Conservation (phyloP, 1,140 invertebrate genomes). For the Heterodera schachtii region DNA sequence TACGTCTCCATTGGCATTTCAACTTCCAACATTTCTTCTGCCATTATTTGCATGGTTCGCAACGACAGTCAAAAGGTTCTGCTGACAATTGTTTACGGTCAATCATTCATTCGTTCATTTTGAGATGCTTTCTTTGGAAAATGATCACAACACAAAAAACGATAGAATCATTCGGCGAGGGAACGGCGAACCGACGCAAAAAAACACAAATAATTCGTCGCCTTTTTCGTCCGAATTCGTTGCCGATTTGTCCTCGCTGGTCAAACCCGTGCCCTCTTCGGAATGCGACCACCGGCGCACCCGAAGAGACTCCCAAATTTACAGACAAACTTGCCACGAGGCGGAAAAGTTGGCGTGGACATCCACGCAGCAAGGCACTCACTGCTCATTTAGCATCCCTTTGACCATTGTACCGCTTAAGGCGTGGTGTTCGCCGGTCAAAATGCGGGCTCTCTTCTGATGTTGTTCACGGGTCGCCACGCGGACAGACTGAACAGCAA, state of each 20-base stretch:
- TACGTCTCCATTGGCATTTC: conserved; percentile 57
- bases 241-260: not conserved
- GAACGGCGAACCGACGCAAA: not conserved
- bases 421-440: conserved; percentile 63
- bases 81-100: too few species aligned
- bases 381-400: not conserved
- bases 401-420: conserved; percentile 21
- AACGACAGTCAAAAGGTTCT: conserved; percentile 33
- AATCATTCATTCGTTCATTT: not conserved
- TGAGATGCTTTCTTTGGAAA: not conserved
- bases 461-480: conserved; percentile 59
- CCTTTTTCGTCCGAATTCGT: not conserved
- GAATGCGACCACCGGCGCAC: conserved; percentile 6
- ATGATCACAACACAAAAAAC: not conserved
- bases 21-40: conserved; percentile 42
- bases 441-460: conserved; percentile 58
- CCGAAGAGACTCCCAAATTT: conserved; percentile 10
- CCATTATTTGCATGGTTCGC: conserved; percentile 45
- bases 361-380: conserved; percentile 51
- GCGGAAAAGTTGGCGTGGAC: conserved; percentile 50
- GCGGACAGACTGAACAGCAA: conserved; percentile 62
- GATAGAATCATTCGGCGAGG: too few species aligned
- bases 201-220: not conserved
- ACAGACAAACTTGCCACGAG: conserved; percentile 49
- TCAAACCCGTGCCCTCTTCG: not conserved